Evolutionary conservation across 2,888 invertebrate species (phyloP).

Genomic region (Lochmaea crataegi): DNA sequence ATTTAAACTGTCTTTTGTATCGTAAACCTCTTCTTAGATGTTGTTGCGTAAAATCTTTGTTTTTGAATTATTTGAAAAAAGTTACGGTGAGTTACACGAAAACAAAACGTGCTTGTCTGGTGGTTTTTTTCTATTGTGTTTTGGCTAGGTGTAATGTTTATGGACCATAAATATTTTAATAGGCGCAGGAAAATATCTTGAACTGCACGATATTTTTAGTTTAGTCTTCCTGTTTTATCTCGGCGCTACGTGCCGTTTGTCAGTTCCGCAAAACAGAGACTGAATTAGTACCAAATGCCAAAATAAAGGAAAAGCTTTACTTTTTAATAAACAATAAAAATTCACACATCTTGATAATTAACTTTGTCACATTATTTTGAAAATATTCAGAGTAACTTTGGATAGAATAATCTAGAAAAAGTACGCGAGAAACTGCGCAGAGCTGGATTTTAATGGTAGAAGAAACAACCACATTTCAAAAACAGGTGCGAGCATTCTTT

Average conservation of each 20-base stretch:
- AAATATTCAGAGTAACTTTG: no score
- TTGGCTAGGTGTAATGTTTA: neutral
- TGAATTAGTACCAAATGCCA: no score
- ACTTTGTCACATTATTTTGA: no score
- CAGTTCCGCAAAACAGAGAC: neutral
- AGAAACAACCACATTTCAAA: no score
- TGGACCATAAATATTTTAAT: conserved; percentile 7
- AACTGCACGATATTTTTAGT: conserved; percentile 2
- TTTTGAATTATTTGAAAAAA: neutral
- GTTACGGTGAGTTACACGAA: neutral
- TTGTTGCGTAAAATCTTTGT: conserved; percentile 4
- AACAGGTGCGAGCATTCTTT: no score
- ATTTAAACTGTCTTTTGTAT: neutral
- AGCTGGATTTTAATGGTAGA: no score
- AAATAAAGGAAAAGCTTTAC: no score
- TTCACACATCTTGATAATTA: no score
- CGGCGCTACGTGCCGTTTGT: neutral
- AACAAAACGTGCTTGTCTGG: neutral
- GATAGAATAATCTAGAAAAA: no score
- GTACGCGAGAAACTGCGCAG: no score
- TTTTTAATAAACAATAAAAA: no score
- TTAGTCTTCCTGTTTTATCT: neutral
- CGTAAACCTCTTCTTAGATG: neutral
- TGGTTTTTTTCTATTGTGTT: neutral
- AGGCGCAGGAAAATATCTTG: neutral